A percentile compares a stretch with the other conserved stretches of the same genome.
phyloP scores from a whole-genome alignment of 2,113 vertebrate genomes.

The Heterotilapia buettikoferi region DNA sequence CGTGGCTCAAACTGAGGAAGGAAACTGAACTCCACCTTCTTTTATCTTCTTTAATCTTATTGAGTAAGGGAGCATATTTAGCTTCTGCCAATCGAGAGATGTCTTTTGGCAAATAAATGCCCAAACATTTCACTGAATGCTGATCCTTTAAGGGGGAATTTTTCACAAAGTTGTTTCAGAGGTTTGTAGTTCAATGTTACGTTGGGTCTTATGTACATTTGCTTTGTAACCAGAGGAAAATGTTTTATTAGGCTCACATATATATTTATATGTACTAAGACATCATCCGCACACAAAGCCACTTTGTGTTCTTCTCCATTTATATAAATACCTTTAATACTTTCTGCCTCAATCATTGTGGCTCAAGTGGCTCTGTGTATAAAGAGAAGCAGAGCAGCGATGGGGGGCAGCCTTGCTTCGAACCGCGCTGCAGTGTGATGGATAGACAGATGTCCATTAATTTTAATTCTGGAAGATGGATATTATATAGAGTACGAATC shows the following conservation, averaged over 20 bases:
- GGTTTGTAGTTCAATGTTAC: neutral
- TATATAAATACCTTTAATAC: neutral
- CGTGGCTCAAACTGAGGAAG: neutral
- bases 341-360: neutral
- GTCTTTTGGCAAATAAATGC: neutral
- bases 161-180: neutral
- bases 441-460: neutral
- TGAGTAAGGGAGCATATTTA: neutral
- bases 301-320: neutral
- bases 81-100: neutral
- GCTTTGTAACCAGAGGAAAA: neutral
- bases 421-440: neutral
- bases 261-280: neutral
- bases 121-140: neutral
- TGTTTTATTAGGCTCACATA: neutral
- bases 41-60: neutral
- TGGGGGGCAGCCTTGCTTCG: fast-evolving
- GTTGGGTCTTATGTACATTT: neutral
- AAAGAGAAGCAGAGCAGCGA: neutral
- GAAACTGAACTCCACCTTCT: neutral
- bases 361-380: neutral
- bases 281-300: neutral
- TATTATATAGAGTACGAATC: neutral
- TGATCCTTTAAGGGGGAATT: neutral
- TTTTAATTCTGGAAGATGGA: neutral